phyloP scores from a whole-genome alignment of 2,888 invertebrate genomes.

The Hipparchia semele region DNA sequence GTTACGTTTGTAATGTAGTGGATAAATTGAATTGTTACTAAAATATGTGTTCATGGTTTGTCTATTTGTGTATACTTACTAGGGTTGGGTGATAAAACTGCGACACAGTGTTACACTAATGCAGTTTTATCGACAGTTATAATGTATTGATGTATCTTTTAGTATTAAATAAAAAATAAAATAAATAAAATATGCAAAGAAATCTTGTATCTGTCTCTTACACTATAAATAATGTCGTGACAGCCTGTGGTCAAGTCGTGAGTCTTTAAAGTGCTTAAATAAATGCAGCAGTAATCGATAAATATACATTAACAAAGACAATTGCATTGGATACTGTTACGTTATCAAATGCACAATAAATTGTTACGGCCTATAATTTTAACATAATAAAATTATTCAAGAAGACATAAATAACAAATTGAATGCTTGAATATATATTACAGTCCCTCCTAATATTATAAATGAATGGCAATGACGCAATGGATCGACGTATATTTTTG shows the following conservation, averaged over 20 bases:
- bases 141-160: too few species aligned
- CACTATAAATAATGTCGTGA: conserved; percentile 28
- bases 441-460: not conserved
- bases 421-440: conserved; percentile 1
- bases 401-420: conserved; percentile 5
- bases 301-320: conserved; percentile 30
- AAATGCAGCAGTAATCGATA: conserved; percentile 34
- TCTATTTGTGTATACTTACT: too few species aligned
- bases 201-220: conserved; percentile 2
- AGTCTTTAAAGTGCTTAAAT: conserved; percentile 22
- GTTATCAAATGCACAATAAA: conserved; percentile 12
- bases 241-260: conserved; percentile 36
- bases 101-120: too few species aligned
- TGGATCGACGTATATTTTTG: too few species aligned
- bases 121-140: too few species aligned
- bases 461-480: too few species aligned
- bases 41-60: too few species aligned
- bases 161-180: too few species aligned
- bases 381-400: conserved; percentile 3
- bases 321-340: conserved; percentile 19
- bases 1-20: too few species aligned
- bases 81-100: too few species aligned
- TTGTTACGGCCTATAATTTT: not conserved
- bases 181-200: not conserved
- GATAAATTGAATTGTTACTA: too few species aligned